These are phyloP conservation scores for Pseudomyrmex pallidus DNA, from an alignment of 1,140 invertebrate genomes.

Conservation along the genomic window DNA sequence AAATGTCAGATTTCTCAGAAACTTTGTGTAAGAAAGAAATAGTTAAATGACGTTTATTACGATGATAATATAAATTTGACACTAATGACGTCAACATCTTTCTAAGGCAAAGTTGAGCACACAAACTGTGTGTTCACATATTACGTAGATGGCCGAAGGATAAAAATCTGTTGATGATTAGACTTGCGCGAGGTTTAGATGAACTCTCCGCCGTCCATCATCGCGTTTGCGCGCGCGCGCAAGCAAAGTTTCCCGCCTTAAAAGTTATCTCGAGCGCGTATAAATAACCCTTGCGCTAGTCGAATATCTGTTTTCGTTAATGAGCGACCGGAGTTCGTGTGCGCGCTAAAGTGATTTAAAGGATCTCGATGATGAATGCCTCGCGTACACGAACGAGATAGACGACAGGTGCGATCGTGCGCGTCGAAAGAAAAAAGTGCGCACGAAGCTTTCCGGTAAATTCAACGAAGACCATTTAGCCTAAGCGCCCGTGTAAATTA, in stretches of 20 bases:
- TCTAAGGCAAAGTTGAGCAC: too few species aligned
- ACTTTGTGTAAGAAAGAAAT: too few species aligned
- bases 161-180: constrained; percentile 2
- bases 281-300: constrained; percentile 44
- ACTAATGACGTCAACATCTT: neutral
- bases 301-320: constrained; percentile 60
- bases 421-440: neutral
- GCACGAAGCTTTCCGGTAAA: constrained; percentile 47
- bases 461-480: constrained; percentile 34
- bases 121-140: neutral
- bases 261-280: constrained; percentile 45
- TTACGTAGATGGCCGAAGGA: neutral
- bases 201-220: constrained; percentile 36
- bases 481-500: constrained; percentile 37
- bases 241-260: constrained; percentile 35
- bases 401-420: constrained; percentile 24
- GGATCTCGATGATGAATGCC: constrained; percentile 53
- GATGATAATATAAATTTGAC: neutral
- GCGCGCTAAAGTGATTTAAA: constrained; percentile 53
- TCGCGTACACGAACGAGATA: neutral
- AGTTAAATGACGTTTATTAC: too few species aligned
- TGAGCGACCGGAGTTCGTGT: constrained; percentile 42
- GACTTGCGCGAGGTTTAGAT: constrained; percentile 16
- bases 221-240: constrained; percentile 24
- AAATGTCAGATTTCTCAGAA: neutral